A percentile compares a stretch with the other conserved stretches of the same genome.
Conservation (phyloP, 2,113 vertebrate genomes). For the Austrofundulus limnaeus region DNA sequence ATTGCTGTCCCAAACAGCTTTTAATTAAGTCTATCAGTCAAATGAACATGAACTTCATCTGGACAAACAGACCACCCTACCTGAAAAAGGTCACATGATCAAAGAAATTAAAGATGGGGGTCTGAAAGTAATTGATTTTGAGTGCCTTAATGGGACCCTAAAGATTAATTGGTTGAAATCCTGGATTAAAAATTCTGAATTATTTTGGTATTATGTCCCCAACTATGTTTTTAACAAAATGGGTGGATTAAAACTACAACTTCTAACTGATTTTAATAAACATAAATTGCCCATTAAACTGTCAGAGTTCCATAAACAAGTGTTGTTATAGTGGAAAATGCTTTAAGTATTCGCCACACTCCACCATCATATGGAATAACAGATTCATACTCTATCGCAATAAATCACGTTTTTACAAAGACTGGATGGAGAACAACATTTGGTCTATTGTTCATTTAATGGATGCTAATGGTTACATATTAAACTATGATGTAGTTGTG, state of each 20-base stretch:
- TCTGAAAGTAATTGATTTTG: not conserved
- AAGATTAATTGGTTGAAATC: constrained; percentile 8
- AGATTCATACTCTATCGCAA: not conserved
- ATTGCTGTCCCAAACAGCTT: not conserved
- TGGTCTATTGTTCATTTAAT: not conserved
- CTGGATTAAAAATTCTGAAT: not conserved
- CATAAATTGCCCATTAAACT: not conserved
- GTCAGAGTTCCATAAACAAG: too few relatives aligned
- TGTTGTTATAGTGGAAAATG: constrained; percentile 3
- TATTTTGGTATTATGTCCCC: not conserved
- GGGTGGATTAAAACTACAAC: not conserved
- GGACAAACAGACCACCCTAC: constrained; percentile 3
- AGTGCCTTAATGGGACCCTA: constrained; percentile 11
- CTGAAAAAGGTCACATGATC: not conserved
- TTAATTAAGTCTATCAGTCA: constrained; percentile 4
- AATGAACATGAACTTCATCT: constrained; percentile 5
- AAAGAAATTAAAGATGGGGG: constrained; percentile 4
- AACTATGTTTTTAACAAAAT: not conserved
- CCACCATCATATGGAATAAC: too few relatives aligned
- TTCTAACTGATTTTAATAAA: not conserved
- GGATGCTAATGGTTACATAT: not conserved
- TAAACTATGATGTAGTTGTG: not conserved
- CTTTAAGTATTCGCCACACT: too few relatives aligned
- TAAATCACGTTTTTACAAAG: not conserved
- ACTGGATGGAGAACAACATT: not conserved